Evolutionary conservation across 2,888 invertebrate genomes (phyloP).

Genomic region (Dynastes grantii): DNA sequence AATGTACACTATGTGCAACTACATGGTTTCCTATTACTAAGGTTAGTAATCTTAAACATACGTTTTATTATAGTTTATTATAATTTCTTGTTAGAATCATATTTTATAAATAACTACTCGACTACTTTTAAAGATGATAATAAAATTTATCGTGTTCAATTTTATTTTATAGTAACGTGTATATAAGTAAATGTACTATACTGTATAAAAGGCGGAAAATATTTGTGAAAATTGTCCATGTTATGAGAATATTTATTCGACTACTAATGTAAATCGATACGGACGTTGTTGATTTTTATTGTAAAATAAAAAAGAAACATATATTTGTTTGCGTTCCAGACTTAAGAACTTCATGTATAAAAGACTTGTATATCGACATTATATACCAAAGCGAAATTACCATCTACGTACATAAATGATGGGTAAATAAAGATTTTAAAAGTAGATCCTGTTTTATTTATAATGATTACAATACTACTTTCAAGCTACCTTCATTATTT

Average conservation of each 20-base stretch:
- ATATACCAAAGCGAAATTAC: constrained; percentile 43
- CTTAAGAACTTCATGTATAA: constrained; percentile 24
- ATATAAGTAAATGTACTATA: constrained; percentile 38
- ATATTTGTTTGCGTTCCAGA: constrained; percentile 16
- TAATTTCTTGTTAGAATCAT: neutral
- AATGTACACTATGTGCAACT: neutral
- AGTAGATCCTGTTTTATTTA: constrained; percentile 8
- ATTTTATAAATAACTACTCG: neutral
- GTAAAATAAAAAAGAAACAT: neutral
- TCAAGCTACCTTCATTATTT: no score
- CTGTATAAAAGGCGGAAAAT: constrained; percentile 25
- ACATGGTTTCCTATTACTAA: constrained; percentile 3
- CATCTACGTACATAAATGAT: constrained; percentile 19
- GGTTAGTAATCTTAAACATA: constrained; percentile 13
- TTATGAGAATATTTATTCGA: constrained; percentile 2
- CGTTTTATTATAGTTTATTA: no score
- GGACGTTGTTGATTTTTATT: constrained; percentile 19
- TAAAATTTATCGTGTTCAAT: neutral
- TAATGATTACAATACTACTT: neutral
- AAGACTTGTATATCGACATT: constrained; percentile 33
- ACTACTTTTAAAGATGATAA: no score
- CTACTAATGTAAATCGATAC: constrained; percentile 15
- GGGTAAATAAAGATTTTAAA: constrained; percentile 34
- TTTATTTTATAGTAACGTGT: constrained; percentile 9
- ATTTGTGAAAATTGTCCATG: constrained; percentile 13